Evolutionary conservation across 2,888 invertebrate genomes (phyloP).

Genomic region (Xylocampa areola): DNA sequence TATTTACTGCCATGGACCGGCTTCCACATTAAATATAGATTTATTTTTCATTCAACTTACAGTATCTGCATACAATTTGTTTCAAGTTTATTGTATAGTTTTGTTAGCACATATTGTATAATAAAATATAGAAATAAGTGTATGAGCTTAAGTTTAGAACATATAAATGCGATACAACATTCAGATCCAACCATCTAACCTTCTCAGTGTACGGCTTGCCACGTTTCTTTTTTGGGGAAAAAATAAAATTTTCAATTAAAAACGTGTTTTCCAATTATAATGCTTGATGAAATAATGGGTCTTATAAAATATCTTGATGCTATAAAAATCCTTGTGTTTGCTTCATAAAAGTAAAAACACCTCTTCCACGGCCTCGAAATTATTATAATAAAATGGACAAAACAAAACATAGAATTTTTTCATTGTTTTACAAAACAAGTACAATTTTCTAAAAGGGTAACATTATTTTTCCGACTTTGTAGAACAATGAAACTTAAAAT

Average conservation of each 20-base stretch:
- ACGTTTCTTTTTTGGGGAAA: conserved; percentile 91
- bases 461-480: conserved; percentile 6
- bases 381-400: not conserved
- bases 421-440: conserved; percentile 28
- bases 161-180: conserved; percentile 82
- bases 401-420: not conserved
- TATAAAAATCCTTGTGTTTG: not conserved
- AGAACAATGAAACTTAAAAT: conserved; percentile 1
- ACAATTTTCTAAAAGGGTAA: not conserved
- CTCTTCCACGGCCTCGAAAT: not conserved
- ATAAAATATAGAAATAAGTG: conserved; percentile 59
- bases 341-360: not conserved
- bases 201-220: conserved; percentile 95
- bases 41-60: conserved; percentile 40
- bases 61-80: conserved; percentile 32
- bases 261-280: conserved; percentile 16
- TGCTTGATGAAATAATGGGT: not conserved
- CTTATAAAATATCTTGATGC: not conserved
- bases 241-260: conserved; percentile 71
- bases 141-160: conserved; percentile 73
- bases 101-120: conserved; percentile 81
- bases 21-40: too few relatives aligned
- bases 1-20: too few relatives aligned
- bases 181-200: conserved; percentile 91
- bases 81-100: conserved; percentile 63